Percentiles rank a stretch among this genome's conserved stretches.
Evolutionary conservation across 2,888 invertebrate species (phyloP).

Genomic region (Zelleria hepariella): DNA sequence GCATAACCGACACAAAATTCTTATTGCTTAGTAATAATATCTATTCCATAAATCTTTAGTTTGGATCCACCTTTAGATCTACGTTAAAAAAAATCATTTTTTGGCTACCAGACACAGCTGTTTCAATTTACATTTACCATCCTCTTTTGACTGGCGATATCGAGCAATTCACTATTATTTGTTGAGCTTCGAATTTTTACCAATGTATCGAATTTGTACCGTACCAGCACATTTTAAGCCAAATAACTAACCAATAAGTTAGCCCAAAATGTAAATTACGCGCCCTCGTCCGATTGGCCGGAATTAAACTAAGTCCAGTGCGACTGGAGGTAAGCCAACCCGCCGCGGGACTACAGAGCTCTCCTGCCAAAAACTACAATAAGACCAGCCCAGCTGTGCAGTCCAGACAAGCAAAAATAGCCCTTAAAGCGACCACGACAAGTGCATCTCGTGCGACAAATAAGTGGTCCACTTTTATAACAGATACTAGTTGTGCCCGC

Average conservation of each 20-base stretch:
- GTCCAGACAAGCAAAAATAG: background rate
- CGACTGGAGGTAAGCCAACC: constrained; percentile 30
- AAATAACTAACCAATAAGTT: background rate
- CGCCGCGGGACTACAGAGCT: constrained; percentile 29
- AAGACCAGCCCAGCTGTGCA: background rate
- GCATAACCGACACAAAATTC: no score
- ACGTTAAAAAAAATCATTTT: no score
- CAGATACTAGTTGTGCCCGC: no score
- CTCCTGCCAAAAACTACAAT: constrained; percentile 27
- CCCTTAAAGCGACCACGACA: background rate
- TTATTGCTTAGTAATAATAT: no score
- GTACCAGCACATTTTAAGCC: background rate
- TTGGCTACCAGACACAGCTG: no score
- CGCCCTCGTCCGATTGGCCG: background rate
- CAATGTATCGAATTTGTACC: no score
- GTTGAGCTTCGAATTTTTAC: no score
- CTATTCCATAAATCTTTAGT: no score
- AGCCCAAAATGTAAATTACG: constrained; percentile 1
- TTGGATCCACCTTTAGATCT: no score
- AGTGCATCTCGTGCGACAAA: background rate
- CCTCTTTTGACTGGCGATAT: no score
- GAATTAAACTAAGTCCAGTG: constrained; percentile 1
- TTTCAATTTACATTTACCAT: no score
- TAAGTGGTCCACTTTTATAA: background rate
- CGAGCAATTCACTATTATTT: no score